phyloP scores from a whole-genome alignment of 1,140 invertebrate species.

The Portunus trituberculatus region DNA sequence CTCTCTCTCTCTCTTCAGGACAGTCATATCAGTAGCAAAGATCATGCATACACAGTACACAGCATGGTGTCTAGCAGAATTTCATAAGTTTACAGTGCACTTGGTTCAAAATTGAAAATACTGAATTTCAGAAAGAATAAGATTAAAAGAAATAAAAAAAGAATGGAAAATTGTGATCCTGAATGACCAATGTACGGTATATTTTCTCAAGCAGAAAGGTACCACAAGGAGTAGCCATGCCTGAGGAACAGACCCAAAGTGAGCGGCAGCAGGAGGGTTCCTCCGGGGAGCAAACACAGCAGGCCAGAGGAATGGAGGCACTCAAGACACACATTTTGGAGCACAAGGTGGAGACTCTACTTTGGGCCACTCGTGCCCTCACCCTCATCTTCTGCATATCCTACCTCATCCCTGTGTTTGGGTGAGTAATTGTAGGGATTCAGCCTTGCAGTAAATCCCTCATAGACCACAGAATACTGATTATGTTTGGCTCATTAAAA shows the following conservation, averaged over 20 bases:
- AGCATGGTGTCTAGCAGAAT: no score
- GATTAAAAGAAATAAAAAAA: background rate
- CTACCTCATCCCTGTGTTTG: conserved; percentile 93
- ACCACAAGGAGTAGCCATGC: conserved; percentile 39
- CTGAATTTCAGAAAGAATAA: no score
- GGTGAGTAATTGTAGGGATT: conserved; percentile 84
- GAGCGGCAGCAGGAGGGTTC: conserved; percentile 43
- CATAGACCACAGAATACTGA: no score
- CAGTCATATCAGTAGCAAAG: no score
- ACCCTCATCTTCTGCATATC: conserved; percentile 90
- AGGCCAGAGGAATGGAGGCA: conserved; percentile 55
- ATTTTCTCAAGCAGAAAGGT: background rate
- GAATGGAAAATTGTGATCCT: background rate
- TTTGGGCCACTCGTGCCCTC: conserved; percentile 91
- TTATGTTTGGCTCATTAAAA: background rate
- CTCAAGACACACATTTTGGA: conserved; percentile 85
- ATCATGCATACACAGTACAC: no score
- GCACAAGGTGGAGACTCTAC: conserved; percentile 91
- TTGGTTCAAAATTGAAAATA: no score
- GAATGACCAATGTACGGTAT: no score
- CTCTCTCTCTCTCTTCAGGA: no score
- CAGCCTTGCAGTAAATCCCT: no score
- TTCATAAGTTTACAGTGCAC: no score
- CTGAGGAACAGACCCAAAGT: conserved; percentile 44
- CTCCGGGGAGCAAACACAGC: background rate